phyloP scores from a whole-genome alignment of 1,140 invertebrate genomes.

The Cydia amplana region DNA sequence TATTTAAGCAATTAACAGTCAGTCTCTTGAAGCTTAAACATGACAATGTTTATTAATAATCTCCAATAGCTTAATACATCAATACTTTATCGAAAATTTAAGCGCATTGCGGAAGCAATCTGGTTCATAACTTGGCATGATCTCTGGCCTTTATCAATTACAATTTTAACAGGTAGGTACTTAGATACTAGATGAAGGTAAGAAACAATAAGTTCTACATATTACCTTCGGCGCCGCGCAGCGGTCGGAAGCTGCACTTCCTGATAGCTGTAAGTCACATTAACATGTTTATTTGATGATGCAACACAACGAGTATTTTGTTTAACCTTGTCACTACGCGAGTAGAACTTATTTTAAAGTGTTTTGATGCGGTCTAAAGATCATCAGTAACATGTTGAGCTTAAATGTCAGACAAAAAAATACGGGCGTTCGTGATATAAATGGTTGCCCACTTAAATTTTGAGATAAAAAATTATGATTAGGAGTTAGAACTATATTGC shows the following conservation, averaged over 20 bases:
- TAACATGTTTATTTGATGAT: constrained; percentile 24
- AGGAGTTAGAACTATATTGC: too few species aligned
- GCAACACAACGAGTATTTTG: constrained; percentile 20
- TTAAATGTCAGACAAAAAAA: constrained; percentile 20
- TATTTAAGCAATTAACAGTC: too few species aligned
- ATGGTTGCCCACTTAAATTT: neutral
- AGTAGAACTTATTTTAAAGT: constrained; percentile 15
- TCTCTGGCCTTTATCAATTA: constrained; percentile 29
- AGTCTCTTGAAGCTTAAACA: too few species aligned
- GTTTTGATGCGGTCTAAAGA: constrained; percentile 15
- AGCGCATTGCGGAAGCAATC: constrained; percentile 5
- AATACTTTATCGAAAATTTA: neutral
- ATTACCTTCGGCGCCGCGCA: constrained; percentile 26
- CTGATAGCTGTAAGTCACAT: constrained; percentile 26
- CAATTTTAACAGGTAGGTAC: constrained; percentile 5
- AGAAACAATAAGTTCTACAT: constrained; percentile 31
- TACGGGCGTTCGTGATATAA: neutral
- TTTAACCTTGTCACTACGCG: constrained; percentile 18
- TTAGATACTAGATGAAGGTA: neutral
- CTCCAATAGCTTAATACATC: neutral
- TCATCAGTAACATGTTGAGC: neutral
- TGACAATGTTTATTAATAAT: neutral
- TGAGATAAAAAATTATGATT: too few species aligned
- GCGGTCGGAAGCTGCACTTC: constrained; percentile 31
- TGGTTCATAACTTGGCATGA: neutral